Evolutionary conservation across 1,140 invertebrate genomes (phyloP), one percentile per base, ranked within the genome.

Genomic region (Drosophila ambigua): DNA sequence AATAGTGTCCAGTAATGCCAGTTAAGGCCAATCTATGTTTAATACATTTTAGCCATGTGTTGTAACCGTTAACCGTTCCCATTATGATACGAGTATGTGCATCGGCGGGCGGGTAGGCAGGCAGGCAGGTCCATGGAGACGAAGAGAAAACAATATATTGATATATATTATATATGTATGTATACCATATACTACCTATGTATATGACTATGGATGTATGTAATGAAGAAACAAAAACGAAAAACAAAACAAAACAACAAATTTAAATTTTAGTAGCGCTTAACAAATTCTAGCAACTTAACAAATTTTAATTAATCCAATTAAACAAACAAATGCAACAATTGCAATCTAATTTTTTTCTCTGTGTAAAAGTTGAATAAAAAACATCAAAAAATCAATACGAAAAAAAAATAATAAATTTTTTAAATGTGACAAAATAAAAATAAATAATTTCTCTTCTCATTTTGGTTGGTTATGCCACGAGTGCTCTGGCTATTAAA

Each of bases 271-370:
- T 88, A 88, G 83, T 88, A 88, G 83, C 83, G 83, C 83, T 88
- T 88, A 87, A 87, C 83, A 87, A 87, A 87, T 87, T 87, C 83
- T 87, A 87, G 83, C 83, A 87, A 87, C 82, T 87, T 88, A 87
- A 87, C 83, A 87, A 87, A 87, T 87, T 87, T 87, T 87, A 83
- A 87, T 88, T 88, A 87, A 88, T 88, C 83, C 88, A 87, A 88
- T 83, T 77, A 82, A 69, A 77, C 66, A 72, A 81, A 74, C 69
- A 78, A 88, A 82, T 72, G 66, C 78, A 88, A 88, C 44, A 77
- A 79, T 58, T 88, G 79, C 75, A 88, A 79, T 81, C 79, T 65
- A 87, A 75, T 87, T 77, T 73, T 73, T 85, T 82, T 88, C 83
- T 87, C 83, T 88, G 83, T 88, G 83, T 88, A 88, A 88, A 88